Conservation (phyloP, 2,888 invertebrate genomes). For the Tuta absoluta region DNA sequence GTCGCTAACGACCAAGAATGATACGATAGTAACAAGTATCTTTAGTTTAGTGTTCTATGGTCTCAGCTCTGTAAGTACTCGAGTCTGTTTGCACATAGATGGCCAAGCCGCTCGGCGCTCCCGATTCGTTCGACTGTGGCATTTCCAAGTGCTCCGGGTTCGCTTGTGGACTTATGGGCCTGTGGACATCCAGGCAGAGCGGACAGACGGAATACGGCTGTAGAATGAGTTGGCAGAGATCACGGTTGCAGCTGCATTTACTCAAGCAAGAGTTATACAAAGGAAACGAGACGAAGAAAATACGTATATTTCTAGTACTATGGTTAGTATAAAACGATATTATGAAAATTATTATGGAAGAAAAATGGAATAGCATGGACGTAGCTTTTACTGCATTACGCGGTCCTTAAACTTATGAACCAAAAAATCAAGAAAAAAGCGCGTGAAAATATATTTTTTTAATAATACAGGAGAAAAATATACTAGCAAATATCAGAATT, state of each 20-base stretch:
- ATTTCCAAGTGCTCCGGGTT: slow-evolving; percentile 19
- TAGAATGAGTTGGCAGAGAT: background rate
- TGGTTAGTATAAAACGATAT: no score
- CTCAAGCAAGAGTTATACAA: background rate
- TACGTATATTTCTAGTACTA: no score
- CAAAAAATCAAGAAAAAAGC: no score
- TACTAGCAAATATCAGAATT: no score
- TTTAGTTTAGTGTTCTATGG: background rate
- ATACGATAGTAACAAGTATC: background rate
- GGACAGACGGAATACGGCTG: background rate
- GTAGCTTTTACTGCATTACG: no score
- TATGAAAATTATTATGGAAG: no score
- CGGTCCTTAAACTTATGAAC: no score
- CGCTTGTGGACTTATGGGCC: background rate
- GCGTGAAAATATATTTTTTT: no score
- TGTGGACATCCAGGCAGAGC: background rate
- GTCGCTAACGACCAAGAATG: no score
- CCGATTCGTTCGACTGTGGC: slow-evolving; percentile 11
- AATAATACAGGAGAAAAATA: no score
- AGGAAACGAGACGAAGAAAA: no score
- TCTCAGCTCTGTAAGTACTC: slow-evolving; percentile 24
- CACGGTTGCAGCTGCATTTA: background rate
- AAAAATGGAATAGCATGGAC: no score
- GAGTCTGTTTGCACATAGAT: slow-evolving; percentile 17
- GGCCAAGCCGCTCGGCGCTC: background rate